A percentile compares a stretch with the other conserved stretches of the same genome.
phyloP scores from a whole-genome alignment of 2,797 vertebrate species.

The Sebastes steindachneri region DNA sequence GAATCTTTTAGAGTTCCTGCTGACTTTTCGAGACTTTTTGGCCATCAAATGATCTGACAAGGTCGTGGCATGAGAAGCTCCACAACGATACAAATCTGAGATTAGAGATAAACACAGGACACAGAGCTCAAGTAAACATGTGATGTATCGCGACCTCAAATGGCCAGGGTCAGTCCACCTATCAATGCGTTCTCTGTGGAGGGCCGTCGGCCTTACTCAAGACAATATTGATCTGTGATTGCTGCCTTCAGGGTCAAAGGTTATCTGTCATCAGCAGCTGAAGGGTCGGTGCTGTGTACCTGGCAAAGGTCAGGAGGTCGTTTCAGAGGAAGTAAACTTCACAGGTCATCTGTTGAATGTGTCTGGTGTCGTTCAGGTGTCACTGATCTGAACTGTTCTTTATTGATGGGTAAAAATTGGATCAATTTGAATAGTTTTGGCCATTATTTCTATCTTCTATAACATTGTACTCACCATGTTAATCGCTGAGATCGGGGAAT shows the following conservation, averaged over 20 bases:
- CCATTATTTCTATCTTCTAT: background rate
- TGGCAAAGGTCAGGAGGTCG: constrained; percentile 27
- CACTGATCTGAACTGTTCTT: background rate
- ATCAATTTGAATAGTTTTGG: background rate
- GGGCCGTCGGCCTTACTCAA: background rate
- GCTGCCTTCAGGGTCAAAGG: constrained; percentile 57
- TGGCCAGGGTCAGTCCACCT: constrained; percentile 31
- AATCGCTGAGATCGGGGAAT: background rate
- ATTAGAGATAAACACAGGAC: constrained; percentile 10
- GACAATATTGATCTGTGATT: constrained; percentile 60
- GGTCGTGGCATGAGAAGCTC: background rate
- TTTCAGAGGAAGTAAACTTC: constrained; percentile 48
- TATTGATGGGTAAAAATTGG: background rate
- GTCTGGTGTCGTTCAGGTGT: background rate
- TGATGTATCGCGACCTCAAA: constrained; percentile 34
- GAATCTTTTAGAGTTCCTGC: background rate
- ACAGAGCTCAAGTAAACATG: constrained; percentile 44
- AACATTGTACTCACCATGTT: background rate
- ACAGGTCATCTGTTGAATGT: constrained; percentile 14
- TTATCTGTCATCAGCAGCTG: constrained; percentile 50
- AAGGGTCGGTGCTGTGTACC: constrained; percentile 10
- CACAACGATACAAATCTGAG: constrained; percentile 31
- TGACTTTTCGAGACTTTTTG: background rate
- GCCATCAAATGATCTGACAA: background rate
- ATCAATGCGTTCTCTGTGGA: constrained; percentile 35